Conservation (phyloP, 2,113 vertebrate species). For the Xyrauchen texanus region DNA sequence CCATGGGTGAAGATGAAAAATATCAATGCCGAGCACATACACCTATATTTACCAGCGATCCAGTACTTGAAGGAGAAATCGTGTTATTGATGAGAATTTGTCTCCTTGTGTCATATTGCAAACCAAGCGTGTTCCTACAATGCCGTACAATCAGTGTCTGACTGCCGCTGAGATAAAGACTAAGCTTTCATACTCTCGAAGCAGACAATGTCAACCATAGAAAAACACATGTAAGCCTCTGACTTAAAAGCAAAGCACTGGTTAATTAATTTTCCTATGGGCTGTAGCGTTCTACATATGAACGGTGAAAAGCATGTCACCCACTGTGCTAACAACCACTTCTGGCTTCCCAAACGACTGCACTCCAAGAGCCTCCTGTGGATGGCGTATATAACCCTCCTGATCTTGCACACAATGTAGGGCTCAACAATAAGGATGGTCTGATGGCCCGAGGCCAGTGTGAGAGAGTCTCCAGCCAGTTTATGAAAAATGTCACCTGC, state of each 20-base stretch:
- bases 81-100: slow-evolving; percentile 39
- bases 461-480: no score
- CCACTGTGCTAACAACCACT: not conserved
- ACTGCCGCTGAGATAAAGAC: slow-evolving; percentile 8
- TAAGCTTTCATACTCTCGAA: slow-evolving; percentile 18
- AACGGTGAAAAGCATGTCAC: not conserved
- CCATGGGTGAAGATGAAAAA: slow-evolving; percentile 43
- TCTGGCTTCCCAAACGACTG: not conserved
- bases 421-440: no score
- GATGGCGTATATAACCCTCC: slow-evolving; percentile 36
- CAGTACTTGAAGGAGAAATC: slow-evolving; percentile 46
- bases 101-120: slow-evolving; percentile 26
- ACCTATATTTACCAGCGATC: slow-evolving; percentile 40
- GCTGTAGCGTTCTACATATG: not conserved
- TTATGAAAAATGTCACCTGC: no score
- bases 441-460: no score
- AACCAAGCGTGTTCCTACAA: slow-evolving; percentile 6
- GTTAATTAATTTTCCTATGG: slow-evolving; percentile 41
- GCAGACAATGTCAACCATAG: slow-evolving; percentile 11
- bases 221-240: slow-evolving; percentile 19
- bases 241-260: slow-evolving; percentile 25
- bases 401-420: no score
- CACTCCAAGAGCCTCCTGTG: slow-evolving; percentile 13
- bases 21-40: slow-evolving; percentile 40
- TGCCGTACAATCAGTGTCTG: slow-evolving; percentile 6